A percentile compares a stretch with the other conserved stretches of the same genome.
phyloP scores from a whole-genome alignment of 2,888 invertebrate species.

The Megalurothrips usitatus region DNA sequence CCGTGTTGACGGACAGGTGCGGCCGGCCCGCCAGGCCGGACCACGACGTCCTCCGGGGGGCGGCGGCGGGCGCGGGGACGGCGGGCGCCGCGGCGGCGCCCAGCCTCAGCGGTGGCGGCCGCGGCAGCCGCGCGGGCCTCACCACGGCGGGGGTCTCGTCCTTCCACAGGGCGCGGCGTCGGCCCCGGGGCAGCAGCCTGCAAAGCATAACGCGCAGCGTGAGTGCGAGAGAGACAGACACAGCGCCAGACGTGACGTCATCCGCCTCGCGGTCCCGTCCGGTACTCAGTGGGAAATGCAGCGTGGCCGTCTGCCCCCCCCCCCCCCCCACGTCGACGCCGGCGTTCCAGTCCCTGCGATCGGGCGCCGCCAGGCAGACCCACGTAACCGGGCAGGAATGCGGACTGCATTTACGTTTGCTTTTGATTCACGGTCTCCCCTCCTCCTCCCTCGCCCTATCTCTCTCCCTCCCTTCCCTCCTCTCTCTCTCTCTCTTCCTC shows the following conservation, averaged over 20 bases:
- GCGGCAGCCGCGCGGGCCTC: neutral
- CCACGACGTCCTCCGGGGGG: neutral
- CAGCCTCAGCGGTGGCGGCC: neutral
- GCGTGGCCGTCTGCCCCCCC: too few relatives aligned
- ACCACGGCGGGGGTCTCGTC: neutral
- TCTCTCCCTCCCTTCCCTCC: neutral
- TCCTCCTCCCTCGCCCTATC: too few relatives aligned
- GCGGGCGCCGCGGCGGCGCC: neutral
- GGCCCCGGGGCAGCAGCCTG: neutral
- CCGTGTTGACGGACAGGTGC: neutral
- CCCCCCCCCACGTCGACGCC: too few relatives aligned
- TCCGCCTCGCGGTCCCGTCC: too few relatives aligned
- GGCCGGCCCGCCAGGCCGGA: neutral
- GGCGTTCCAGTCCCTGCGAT: too few relatives aligned
- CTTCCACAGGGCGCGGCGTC: neutral
- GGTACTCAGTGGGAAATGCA: too few relatives aligned
- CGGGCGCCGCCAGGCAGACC: too few relatives aligned
- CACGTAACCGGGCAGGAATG: too few relatives aligned
- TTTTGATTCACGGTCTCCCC: too few relatives aligned
- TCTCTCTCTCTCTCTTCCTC: neutral
- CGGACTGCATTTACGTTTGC: too few relatives aligned
- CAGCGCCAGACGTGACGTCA: too few relatives aligned
- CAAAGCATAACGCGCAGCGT: neutral
- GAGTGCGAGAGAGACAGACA: neutral
- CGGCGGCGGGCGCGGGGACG: neutral